Evolutionary conservation across 2,888 invertebrate genomes (phyloP).

Genomic region (Lamproptera curius): DNA sequence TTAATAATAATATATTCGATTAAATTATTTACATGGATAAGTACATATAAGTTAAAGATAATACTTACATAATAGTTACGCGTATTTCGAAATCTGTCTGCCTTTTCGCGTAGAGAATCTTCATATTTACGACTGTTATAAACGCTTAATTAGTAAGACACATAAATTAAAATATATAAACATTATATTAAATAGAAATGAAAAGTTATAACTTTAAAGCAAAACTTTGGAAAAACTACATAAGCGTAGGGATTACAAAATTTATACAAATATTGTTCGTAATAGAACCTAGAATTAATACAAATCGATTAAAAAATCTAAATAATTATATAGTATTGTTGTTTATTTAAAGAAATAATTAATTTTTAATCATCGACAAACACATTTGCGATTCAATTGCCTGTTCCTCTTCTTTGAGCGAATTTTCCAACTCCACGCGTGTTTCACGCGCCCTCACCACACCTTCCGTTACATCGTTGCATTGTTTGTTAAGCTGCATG

Average conservation of each 20-base stretch:
- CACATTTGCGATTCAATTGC: slow-evolving; percentile 44
- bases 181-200: neutral
- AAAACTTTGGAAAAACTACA: too few relatives aligned
- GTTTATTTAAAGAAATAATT: too few relatives aligned
- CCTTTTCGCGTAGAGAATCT: slow-evolving; percentile 46
- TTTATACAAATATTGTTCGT: too few relatives aligned
- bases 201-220: too few relatives aligned
- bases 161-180: neutral
- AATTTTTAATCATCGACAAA: too few relatives aligned
- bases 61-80: slow-evolving; percentile 47
- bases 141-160: neutral
- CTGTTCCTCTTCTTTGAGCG: slow-evolving; percentile 36
- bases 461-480: slow-evolving; percentile 40
- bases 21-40: too few relatives aligned
- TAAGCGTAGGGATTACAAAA: too few relatives aligned
- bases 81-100: slow-evolving; percentile 47
- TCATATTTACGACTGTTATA: slow-evolving; percentile 47
- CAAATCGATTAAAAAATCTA: too few relatives aligned
- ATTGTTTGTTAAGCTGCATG: slow-evolving; percentile 48
- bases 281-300: too few relatives aligned
- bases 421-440: slow-evolving; percentile 34
- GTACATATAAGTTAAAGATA: too few relatives aligned
- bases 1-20: too few relatives aligned
- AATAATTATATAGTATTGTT: too few relatives aligned
- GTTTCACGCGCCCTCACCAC: slow-evolving; percentile 33